Base-by-base conservation (phyloP, 2,797 vertebrate genomes). In the Rhinatrema bivittatum region DNA sequence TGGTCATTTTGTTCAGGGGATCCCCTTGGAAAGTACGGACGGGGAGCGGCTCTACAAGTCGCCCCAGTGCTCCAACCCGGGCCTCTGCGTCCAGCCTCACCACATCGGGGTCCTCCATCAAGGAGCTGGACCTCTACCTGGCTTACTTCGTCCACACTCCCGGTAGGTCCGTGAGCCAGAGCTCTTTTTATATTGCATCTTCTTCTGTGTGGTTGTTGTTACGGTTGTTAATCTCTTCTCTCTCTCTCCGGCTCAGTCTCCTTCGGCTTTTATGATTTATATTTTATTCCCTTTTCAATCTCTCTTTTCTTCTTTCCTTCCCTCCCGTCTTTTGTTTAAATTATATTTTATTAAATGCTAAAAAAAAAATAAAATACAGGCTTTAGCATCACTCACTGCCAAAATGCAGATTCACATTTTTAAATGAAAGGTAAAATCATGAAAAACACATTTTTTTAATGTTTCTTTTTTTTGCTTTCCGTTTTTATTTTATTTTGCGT, bases 1-100 rank as follows among this genome's bases (percentile, higher is more conserved):
- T 93, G 91, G 91, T 94, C 75, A 94, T 93, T 79, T 83, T 94
- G 76, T 94, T 94, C 84, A 94, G 94, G 76, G 91, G 67, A 91
- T 90, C 77, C 91, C 91, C 56, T 85, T 93, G 82, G 91, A 94
- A 87, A 94, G 91, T 89, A 94, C 91, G 61, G 91, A 93, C 13
- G 91, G 91, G 5, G 91, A 93, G 78, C 80, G 91, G 61, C 86
- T 94, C 62, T 84, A 92, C 81, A 94, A 94, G 84, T 92, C 91
- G 41, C 90, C 91, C 39, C 91, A 94, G 84, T 93, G 91, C 80
- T 88, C 88, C 65, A 92, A 92, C 83, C 91, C 87, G 36, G 90
- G 89, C 75, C 87, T 94, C 65, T 94, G 91, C 13, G 91, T 94
- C 63, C 91, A 93, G 83, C 91, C 91, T 21, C 91, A 94, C 62